phyloP scores from a whole-genome alignment of 2,888 invertebrate species.

The Bellardia pandia region DNA sequence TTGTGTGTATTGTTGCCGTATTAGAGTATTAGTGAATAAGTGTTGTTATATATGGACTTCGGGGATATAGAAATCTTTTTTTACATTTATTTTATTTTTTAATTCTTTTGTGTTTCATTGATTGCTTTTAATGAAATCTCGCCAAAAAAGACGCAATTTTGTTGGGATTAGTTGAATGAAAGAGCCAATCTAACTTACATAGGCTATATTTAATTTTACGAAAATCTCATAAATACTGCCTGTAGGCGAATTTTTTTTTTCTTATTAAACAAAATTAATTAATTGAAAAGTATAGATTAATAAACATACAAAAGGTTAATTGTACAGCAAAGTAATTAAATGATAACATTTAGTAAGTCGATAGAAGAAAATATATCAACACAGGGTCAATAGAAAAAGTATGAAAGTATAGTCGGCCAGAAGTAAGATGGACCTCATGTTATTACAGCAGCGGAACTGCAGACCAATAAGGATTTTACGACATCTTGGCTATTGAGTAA shows the following conservation, averaged over 20 bases:
- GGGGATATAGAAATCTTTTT: conserved; percentile 55
- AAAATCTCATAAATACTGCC: conserved; percentile 34
- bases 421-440: no score
- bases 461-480: no score
- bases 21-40: conserved; percentile 65
- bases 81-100: conserved; percentile 38
- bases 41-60: conserved; percentile 68
- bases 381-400: no score
- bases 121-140: conserved; percentile 68
- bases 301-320: background rate
- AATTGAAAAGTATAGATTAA: background rate
- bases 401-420: no score
- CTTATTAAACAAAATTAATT: conserved; percentile 36
- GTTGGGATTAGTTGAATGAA: conserved; percentile 59
- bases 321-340: no score
- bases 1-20: conserved; percentile 70
- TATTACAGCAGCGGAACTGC: no score
- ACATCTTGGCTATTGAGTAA: no score
- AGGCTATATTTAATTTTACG: conserved; percentile 24
- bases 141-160: conserved; percentile 60
- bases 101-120: conserved; percentile 61
- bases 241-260: background rate
- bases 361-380: no score
- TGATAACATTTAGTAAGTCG: no score
- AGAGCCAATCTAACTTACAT: conserved; percentile 12